Evolutionary conservation across 2,797 vertebrate genomes (phyloP).

Genomic region (Lagocephalus sceleratus): DNA sequence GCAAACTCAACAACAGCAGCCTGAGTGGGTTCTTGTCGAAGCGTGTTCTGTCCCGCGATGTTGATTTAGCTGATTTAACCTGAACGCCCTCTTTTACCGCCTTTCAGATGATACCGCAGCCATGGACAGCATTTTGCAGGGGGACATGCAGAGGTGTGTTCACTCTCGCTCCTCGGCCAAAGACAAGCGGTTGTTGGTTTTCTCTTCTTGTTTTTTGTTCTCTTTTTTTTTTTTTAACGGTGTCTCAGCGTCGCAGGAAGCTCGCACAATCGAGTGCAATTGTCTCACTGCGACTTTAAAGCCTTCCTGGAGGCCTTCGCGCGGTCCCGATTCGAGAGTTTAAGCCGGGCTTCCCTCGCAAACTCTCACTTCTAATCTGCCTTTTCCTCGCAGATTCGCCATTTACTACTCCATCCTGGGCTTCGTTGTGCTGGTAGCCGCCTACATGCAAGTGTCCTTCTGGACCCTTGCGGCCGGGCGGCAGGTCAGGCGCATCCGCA

Average conservation of each 20-base stretch:
- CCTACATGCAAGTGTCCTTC: constrained; percentile 87
- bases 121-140: constrained; percentile 53
- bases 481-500: constrained; percentile 85
- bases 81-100: constrained; percentile 5
- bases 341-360: too few species aligned
- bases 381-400: constrained; percentile 74
- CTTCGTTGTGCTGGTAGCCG: constrained; percentile 80
- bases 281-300: too few species aligned
- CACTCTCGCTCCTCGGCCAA: neutral
- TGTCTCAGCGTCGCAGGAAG: neutral
- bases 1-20: constrained; percentile 50
- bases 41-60: too few species aligned
- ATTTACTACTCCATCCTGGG: constrained; percentile 87
- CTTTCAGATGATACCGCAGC: constrained; percentile 1
- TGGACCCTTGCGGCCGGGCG: constrained; percentile 90
- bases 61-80: neutral
- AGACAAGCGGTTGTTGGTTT: neutral
- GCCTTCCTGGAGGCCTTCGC: too few species aligned
- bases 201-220: neutral
- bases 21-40: constrained; percentile 56
- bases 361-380: neutral
- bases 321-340: too few species aligned
- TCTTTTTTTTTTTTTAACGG: neutral
- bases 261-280: neutral
- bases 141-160: constrained; percentile 72